Evolutionary conservation across 2,797 vertebrate species (phyloP).

Genomic region (Hippocampus kuda): DNA sequence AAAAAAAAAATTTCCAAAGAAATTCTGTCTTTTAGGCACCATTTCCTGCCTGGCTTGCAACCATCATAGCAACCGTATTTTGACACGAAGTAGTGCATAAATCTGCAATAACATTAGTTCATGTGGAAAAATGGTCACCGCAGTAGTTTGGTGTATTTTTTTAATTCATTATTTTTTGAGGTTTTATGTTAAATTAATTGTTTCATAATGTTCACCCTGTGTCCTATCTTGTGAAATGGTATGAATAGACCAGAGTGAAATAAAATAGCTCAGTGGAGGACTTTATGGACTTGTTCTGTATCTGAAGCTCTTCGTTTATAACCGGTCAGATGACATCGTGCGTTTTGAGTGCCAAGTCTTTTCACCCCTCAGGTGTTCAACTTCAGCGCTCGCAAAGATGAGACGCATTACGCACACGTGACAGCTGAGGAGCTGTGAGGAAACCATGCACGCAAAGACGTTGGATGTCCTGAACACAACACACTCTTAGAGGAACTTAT

Average conservation of each 20-base stretch:
- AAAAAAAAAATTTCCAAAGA: too few species aligned
- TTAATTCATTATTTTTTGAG: too few species aligned
- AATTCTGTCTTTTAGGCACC: too few species aligned
- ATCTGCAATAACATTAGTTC: too few species aligned
- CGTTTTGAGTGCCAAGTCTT: constrained; percentile 41
- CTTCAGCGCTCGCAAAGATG: constrained; percentile 27
- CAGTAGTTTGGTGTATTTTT: too few species aligned
- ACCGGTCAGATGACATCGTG: constrained; percentile 6
- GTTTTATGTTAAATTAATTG: too few species aligned
- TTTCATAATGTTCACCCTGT: constrained; percentile 6
- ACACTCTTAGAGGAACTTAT: neutral
- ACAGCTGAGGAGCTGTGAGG: constrained; percentile 16
- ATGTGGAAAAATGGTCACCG: too few species aligned
- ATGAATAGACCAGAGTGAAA: constrained; percentile 24
- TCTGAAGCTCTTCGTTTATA: neutral
- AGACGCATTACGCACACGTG: constrained; percentile 24
- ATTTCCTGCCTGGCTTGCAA: too few species aligned
- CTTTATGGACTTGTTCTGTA: neutral
- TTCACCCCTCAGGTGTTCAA: constrained; percentile 47
- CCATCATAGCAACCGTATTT: too few species aligned
- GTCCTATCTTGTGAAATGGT: constrained; percentile 24
- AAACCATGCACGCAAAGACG: constrained; percentile 11
- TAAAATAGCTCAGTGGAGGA: constrained; percentile 7
- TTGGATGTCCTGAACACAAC: constrained; percentile 12
- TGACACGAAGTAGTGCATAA: too few species aligned